Evolutionary conservation across 1,140 invertebrate genomes (phyloP).

Genomic region (Ceratitis capitata): DNA sequence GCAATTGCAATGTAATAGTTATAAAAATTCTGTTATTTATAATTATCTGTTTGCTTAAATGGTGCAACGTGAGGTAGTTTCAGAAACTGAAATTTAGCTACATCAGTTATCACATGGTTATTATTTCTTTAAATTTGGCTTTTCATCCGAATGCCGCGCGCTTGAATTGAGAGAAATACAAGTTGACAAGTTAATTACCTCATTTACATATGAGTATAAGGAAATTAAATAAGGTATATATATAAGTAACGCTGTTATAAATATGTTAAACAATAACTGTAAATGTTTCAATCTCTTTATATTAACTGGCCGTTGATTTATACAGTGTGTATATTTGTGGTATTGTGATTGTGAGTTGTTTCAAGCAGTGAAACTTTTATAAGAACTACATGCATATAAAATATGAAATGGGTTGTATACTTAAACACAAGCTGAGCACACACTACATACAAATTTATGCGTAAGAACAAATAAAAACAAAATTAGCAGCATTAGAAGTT

Average conservation of each 20-base stretch:
- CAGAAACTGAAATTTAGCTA: not conserved
- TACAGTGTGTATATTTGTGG: not conserved
- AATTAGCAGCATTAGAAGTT: not conserved
- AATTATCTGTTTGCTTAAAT: not conserved
- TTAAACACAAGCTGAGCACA: not conserved
- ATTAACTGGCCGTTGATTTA: not conserved
- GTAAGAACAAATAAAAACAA: not conserved
- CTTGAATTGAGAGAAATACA: not conserved
- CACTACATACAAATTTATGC: not conserved
- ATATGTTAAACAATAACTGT: not conserved
- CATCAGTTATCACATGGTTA: slow-evolving; percentile 21
- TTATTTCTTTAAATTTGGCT: not conserved
- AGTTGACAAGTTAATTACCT: not conserved
- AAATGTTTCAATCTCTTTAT: not conserved
- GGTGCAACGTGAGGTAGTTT: slow-evolving; percentile 21
- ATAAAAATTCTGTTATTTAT: not conserved
- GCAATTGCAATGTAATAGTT: not conserved
- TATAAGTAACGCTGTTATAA: not conserved
- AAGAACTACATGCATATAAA: not conserved
- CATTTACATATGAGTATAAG: not conserved
- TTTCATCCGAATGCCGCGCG: not conserved
- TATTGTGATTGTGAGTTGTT: not conserved
- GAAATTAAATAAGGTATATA: not conserved
- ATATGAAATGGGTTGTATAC: not conserved
- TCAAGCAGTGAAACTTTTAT: not conserved